A percentile compares a stretch with the other conserved stretches of the same genome.
phyloP scores from a whole-genome alignment of 2,113 vertebrate species.

The Anhinga anhinga region DNA sequence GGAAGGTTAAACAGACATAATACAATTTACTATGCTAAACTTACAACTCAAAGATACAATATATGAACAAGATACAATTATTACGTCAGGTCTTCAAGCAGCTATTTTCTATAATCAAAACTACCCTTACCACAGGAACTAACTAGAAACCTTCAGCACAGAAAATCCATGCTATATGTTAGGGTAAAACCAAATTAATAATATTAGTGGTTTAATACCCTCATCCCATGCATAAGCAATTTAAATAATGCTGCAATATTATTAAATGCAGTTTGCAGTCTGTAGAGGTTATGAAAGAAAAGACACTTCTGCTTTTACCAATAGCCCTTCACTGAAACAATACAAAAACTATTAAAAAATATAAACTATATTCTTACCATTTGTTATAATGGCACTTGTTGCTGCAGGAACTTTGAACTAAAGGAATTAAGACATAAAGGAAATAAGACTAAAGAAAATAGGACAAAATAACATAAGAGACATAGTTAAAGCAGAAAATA shows the following conservation, averaged over 20 bases:
- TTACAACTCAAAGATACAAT: neutral
- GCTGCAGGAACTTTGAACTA: constrained; percentile 85
- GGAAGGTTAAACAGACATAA: neutral
- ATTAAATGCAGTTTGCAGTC: neutral
- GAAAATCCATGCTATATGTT: neutral
- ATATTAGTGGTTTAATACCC: neutral
- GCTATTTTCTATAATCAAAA: neutral
- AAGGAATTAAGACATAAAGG: neutral
- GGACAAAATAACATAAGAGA: neutral
- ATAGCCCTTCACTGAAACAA: neutral
- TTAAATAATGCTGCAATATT: neutral
- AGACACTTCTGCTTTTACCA: neutral
- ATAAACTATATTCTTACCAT: constrained; percentile 72
- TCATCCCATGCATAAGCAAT: neutral
- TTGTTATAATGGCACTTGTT: constrained; percentile 85
- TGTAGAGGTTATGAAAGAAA: neutral
- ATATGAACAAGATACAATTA: neutral
- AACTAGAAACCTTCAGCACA: neutral
- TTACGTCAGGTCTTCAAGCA: neutral
- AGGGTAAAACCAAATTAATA: neutral
- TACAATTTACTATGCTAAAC: neutral
- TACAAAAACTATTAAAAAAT: neutral
- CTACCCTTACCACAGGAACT: neutral
- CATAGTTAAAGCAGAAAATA: neutral
- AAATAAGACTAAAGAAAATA: neutral